Percentiles rank a stretch among this genome's conserved stretches.
These are phyloP conservation scores for Oscheius sp. DNA, from an alignment of 1,140 invertebrate species.

Conservation along the genomic window DNA sequence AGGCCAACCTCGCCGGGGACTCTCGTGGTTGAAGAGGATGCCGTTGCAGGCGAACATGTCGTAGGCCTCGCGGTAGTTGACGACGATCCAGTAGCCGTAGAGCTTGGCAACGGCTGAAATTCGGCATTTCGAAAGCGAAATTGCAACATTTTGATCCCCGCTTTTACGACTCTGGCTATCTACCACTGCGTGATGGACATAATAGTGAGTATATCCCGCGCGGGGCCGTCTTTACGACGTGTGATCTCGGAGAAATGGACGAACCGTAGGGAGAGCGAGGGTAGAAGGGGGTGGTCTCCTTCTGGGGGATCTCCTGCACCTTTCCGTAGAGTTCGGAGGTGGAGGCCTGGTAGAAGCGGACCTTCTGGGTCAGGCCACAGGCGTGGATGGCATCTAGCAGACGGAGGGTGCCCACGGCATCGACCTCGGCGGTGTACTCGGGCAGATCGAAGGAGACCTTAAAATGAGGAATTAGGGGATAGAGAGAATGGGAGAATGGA, in stretches of 20 bases:
- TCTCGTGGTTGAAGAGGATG: conserved; percentile 98
- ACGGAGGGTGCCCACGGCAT: conserved; percentile 91
- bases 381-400: conserved; percentile 91
- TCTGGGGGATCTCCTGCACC: conserved; percentile 87
- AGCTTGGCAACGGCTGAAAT: conserved; percentile 88
- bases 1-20: conserved; percentile 77
- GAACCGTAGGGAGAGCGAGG: conserved; percentile 98
- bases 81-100: conserved; percentile 97
- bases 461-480: conserved; percentile 9
- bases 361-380: conserved; percentile 78
- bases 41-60: conserved; percentile 97
- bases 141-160: too few species aligned
- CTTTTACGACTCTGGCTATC: too few species aligned
- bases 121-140: too few species aligned
- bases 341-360: conserved; percentile 95
- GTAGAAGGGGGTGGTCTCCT: conserved; percentile 96
- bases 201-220: too few species aligned
- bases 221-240: not conserved
- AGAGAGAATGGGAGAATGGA: too few species aligned
- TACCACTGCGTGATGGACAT: too few species aligned
- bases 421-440: conserved; percentile 98
- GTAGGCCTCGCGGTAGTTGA: conserved; percentile 97
- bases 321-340: conserved; percentile 98
- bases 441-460: conserved; percentile 91
- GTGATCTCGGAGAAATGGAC: conserved; percentile 14